phyloP scores from a whole-genome alignment of 1,140 invertebrate species.

The Tetragonula clypearis region DNA sequence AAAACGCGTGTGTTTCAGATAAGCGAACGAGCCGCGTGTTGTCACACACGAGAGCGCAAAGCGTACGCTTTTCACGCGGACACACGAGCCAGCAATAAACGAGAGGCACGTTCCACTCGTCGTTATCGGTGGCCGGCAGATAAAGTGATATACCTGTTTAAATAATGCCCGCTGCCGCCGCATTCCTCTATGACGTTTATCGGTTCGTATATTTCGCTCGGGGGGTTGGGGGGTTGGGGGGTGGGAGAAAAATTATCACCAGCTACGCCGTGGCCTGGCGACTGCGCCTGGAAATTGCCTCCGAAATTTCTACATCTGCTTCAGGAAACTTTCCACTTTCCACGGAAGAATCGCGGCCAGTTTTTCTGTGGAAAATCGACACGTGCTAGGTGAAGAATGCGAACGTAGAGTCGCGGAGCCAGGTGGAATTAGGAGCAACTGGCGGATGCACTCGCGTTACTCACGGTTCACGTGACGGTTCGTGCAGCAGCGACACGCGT shows the following conservation, averaged over 20 bases:
- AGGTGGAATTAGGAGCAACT: background rate
- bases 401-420: background rate
- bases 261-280: too few relatives aligned
- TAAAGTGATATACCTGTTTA: slow-evolving; percentile 49
- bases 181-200: slow-evolving; percentile 36
- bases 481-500: slow-evolving; percentile 39
- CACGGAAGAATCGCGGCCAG: too few relatives aligned
- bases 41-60: slow-evolving; percentile 16
- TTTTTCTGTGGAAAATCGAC: too few relatives aligned
- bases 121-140: slow-evolving; percentile 37
- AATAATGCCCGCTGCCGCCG: slow-evolving; percentile 34
- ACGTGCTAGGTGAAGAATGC: too few relatives aligned
- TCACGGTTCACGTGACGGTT: slow-evolving; percentile 33
- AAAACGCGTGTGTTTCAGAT: slow-evolving; percentile 28
- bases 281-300: background rate
- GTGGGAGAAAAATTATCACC: slow-evolving; percentile 1
- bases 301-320: background rate
- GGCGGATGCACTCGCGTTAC: slow-evolving; percentile 46
- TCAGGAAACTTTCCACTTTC: too few relatives aligned
- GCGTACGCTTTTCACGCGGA: slow-evolving; percentile 19
- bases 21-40: slow-evolving; percentile 35
- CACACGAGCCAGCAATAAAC: slow-evolving; percentile 3
- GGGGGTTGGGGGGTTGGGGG: too few relatives aligned
- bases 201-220: slow-evolving; percentile 6
- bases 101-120: slow-evolving; percentile 40